Conservation (phyloP, 2,113 vertebrate genomes). For the Poeciliopsis prolifica region DNA sequence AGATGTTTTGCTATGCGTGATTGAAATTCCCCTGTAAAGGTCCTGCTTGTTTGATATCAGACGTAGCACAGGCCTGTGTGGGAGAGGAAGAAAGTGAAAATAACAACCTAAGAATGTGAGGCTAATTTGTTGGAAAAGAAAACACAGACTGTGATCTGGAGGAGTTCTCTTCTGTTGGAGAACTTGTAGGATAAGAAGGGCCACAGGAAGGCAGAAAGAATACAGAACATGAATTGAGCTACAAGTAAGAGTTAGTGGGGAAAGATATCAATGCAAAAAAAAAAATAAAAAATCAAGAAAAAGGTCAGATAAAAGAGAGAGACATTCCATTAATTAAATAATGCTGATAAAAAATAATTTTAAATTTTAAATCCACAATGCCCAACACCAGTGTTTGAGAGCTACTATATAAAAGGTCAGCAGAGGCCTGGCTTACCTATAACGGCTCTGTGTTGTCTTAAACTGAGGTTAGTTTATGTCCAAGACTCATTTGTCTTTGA, state of each 20-base stretch:
- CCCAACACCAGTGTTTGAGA: too few species aligned
- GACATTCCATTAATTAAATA: background rate
- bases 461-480: too few species aligned
- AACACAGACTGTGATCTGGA: constrained; percentile 21
- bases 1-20: background rate
- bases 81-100: background rate
- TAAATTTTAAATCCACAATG: too few species aligned
- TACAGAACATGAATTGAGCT: background rate
- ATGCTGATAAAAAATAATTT: background rate
- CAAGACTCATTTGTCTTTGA: too few species aligned
- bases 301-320: background rate
- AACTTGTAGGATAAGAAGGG: background rate
- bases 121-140: constrained; percentile 11
- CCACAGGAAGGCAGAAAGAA: background rate
- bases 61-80: background rate
- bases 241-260: background rate
- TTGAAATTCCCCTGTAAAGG: constrained; percentile 44
- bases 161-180: constrained; percentile 10
- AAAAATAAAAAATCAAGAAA: background rate
- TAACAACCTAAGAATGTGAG: constrained; percentile 12
- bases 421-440: too few species aligned
- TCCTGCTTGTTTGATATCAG: constrained; percentile 13
- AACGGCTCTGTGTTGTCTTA: too few species aligned
- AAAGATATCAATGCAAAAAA: background rate
- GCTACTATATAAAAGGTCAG: too few species aligned